Percentiles rank a stretch among this genome's conserved stretches.
phyloP scores from a whole-genome alignment of 2,888 invertebrate genomes.

The Drosophila subsilvestris region DNA sequence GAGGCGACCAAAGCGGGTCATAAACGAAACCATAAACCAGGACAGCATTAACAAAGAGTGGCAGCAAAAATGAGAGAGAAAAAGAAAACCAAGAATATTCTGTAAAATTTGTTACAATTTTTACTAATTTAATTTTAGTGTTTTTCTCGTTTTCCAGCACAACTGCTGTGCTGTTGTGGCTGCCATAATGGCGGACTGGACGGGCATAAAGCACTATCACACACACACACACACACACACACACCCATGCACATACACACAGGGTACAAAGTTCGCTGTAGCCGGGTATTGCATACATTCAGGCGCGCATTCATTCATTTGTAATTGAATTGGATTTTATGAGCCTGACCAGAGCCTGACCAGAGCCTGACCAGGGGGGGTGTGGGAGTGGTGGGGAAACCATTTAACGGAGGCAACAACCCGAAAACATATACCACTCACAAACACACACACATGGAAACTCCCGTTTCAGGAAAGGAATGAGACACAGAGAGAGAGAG shows the following conservation, averaged over 20 bases:
- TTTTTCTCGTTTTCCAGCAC: conserved; percentile 35
- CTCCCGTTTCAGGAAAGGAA: conserved; percentile 14
- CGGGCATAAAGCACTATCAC: conserved; percentile 1
- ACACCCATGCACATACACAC: conserved; percentile 7
- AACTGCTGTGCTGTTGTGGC: conserved; percentile 27
- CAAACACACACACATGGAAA: conserved; percentile 19
- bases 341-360: conserved; percentile 31
- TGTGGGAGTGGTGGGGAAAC: conserved; percentile 14
- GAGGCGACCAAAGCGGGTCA: conserved; percentile 39
- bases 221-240: conserved; percentile 9
- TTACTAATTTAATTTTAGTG: conserved; percentile 73
- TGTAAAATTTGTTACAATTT: conserved; percentile 59
- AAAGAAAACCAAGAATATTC: conserved; percentile 6
- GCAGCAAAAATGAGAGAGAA: not conserved
- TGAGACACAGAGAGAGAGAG: not conserved
- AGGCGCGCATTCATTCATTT: conserved; percentile 51
- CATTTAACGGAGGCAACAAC: conserved; percentile 38
- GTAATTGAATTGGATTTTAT: conserved; percentile 66
- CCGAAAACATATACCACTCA: conserved; percentile 33
- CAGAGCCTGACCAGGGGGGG: conserved; percentile 28
- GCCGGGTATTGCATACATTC: conserved; percentile 18
- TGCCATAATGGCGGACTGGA: conserved; percentile 7
- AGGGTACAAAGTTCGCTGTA: not conserved
- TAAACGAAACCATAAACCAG: conserved; percentile 59
- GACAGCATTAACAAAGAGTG: conserved; percentile 23